These are phyloP conservation scores for Ophion slaviceki DNA, from an alignment of 2,888 invertebrate genomes.

Conservation along the genomic window DNA sequence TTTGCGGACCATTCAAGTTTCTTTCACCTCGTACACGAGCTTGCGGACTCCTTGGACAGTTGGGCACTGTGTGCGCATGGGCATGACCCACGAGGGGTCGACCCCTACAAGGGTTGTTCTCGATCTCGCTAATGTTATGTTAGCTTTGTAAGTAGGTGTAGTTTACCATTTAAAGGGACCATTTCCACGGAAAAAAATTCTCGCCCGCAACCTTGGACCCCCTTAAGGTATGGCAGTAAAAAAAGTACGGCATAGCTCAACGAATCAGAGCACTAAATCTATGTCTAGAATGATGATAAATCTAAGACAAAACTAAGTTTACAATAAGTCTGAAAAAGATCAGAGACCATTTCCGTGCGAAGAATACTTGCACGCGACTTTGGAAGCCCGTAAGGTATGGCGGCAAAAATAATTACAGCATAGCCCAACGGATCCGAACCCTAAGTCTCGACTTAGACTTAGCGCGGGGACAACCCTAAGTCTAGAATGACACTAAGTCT, in stretches of 20 bases:
- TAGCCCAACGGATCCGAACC: no score
- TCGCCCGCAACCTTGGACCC: neutral
- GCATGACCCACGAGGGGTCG: neutral
- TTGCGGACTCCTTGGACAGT: neutral
- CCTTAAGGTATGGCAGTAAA: neutral
- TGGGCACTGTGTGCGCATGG: neutral
- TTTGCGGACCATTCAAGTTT: constrained; percentile 39
- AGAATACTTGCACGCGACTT: no score
- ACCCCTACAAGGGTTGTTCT: neutral
- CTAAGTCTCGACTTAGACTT: no score
- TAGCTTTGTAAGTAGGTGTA: neutral
- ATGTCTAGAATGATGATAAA: no score
- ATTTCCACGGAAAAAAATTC: neutral
- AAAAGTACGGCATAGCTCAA: neutral
- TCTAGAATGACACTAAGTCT: no score
- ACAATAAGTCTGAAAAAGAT: no score
- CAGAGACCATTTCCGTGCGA: no score
- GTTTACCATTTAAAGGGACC: neutral
- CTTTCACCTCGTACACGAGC: constrained; percentile 1
- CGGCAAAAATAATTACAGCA: no score
- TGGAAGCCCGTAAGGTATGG: no score
- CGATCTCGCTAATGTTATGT: neutral
- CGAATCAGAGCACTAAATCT: no score
- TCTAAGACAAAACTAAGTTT: no score
- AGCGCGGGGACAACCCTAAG: no score